Conservation (phyloP, 35 echinoderm and acorn worm species). For the Patiria miniata region DNA sequence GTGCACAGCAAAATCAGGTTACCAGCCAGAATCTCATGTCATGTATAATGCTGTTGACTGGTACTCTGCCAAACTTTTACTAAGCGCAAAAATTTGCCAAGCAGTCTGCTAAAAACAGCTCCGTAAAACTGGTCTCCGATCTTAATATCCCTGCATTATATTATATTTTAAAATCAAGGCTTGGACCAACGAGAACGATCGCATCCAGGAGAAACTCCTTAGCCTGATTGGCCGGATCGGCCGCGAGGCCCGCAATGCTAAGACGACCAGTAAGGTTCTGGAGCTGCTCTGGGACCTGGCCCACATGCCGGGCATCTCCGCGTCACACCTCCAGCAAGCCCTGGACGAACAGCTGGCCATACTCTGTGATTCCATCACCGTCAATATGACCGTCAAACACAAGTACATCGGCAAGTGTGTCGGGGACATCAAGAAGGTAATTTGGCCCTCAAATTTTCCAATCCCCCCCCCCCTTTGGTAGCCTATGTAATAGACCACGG, state of each 20-base stretch:
- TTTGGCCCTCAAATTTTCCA: too few species aligned
- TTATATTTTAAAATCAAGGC: conserved; percentile 71
- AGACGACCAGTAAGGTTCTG: conserved; percentile 93
- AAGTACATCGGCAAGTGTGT: conserved; percentile 94
- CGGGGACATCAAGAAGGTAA: conserved; percentile 98
- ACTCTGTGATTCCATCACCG: conserved; percentile 85
- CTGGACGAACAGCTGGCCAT: conserved; percentile 94
- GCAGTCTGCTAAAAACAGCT: too few species aligned
- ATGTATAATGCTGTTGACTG: too few species aligned
- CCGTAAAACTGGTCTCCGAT: too few species aligned
- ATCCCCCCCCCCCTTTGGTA: too few species aligned
- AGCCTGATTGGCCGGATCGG: conserved; percentile 96
- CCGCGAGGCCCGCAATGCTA: conserved; percentile 71
- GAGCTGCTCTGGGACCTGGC: conserved; percentile 95
- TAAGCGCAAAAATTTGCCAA: too few species aligned
- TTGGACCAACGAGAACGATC: conserved; percentile 92
- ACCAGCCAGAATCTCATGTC: too few species aligned
- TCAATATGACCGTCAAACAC: conserved; percentile 75
- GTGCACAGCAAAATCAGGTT: too few species aligned
- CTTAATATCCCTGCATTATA: not conserved
- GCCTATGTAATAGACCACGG: too few species aligned
- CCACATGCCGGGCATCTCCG: conserved; percentile 87
- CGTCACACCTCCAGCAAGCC: conserved; percentile 85
- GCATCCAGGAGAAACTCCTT: conserved; percentile 92
- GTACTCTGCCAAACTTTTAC: too few species aligned